Evolutionary conservation across 1,140 invertebrate species (phyloP).

Genomic region (Micrasema minimum): DNA sequence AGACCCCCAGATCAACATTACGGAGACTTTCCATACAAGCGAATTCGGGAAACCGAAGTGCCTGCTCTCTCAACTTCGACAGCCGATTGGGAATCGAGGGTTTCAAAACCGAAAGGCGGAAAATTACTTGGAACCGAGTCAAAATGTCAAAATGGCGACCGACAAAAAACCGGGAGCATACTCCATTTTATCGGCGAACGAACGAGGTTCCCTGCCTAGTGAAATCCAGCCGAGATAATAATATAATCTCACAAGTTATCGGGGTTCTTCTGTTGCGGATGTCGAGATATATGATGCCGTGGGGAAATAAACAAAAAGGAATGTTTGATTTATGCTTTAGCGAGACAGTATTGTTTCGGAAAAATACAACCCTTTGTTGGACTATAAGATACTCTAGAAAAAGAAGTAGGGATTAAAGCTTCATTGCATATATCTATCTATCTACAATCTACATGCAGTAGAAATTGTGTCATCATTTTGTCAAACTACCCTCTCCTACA

Average conservation of each 20-base stretch:
- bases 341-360: background rate
- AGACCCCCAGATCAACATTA: no score
- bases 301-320: conserved; percentile 18
- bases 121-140: conserved; percentile 9
- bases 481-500: no score
- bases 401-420: no score
- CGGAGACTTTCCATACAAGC: background rate
- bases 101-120: conserved; percentile 4
- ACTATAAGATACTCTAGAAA: no score
- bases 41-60: background rate
- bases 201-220: no score
- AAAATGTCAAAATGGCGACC: background rate
- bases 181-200: background rate
- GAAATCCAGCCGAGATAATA: background rate
- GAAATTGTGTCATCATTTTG: no score
- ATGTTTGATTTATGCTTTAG: conserved; percentile 7
- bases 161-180: background rate
- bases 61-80: background rate
- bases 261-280: background rate
- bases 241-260: conserved; percentile 2
- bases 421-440: no score
- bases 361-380: background rate
- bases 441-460: no score
- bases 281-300: conserved; percentile 6
- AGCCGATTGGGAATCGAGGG: conserved; percentile 6